Evolutionary conservation across 2,888 invertebrate species (phyloP).

Genomic region (Dryomyza anilis): DNA sequence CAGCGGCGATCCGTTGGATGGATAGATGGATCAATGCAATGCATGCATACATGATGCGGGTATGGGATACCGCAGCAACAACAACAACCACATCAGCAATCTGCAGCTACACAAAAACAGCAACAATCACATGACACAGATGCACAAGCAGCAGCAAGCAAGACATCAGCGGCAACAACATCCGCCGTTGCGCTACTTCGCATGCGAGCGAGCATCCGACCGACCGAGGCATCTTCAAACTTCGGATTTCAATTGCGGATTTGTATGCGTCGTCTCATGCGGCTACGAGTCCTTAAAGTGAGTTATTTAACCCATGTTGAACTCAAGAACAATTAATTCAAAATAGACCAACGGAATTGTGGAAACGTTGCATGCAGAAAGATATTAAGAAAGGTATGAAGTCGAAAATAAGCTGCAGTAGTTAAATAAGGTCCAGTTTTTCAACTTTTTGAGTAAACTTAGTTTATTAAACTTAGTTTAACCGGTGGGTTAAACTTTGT

Average conservation of each 20-base stretch:
- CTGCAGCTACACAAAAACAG: neutral
- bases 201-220: neutral
- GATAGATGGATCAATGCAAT: slow-evolving; percentile 3
- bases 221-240: neutral
- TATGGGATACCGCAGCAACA: neutral
- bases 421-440: too few relatives aligned
- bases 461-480: too few relatives aligned
- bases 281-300: neutral
- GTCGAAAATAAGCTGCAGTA: too few relatives aligned
- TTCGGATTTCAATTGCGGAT: slow-evolving; percentile 13
- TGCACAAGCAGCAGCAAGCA: neutral
- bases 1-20: neutral
- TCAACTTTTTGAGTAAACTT: too few relatives aligned
- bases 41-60: slow-evolving; percentile 1
- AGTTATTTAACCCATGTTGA: neutral
- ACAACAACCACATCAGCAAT: neutral
- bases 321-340: too few relatives aligned
- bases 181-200: neutral
- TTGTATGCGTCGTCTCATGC: neutral
- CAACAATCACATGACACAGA: neutral
- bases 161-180: slow-evolving; percentile 3
- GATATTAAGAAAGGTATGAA: too few relatives aligned
- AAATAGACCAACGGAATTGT: too few relatives aligned
- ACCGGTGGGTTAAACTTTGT: too few relatives aligned
- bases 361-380: too few relatives aligned